Percentiles rank a stretch among this genome's conserved stretches.
phyloP scores from a whole-genome alignment of 2,113 vertebrate species.

The Bettongia penicillata region DNA sequence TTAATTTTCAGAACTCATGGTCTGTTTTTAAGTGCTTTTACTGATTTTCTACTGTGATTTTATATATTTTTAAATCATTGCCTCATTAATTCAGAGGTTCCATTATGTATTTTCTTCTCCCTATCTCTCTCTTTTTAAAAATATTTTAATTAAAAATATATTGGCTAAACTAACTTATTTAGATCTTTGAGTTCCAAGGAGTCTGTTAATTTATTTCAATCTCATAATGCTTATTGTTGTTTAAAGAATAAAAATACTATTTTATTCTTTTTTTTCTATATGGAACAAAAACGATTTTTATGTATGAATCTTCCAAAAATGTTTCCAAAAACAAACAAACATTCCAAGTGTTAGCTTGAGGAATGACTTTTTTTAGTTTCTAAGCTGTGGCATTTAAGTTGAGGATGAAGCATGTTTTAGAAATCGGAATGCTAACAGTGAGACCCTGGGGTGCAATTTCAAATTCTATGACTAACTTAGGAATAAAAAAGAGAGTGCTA shows the following conservation, averaged over 20 bases:
- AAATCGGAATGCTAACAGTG: neutral
- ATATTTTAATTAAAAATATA: neutral
- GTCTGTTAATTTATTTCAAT: neutral
- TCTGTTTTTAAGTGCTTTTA: neutral
- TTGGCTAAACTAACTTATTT: neutral
- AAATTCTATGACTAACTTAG: neutral
- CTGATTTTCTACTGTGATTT: neutral
- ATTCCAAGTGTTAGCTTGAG: neutral
- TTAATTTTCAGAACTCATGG: neutral
- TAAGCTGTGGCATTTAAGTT: neutral
- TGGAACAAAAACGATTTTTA: neutral
- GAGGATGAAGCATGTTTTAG: neutral
- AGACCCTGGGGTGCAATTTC: neutral
- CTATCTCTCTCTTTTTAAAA: neutral
- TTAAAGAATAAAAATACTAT: neutral
- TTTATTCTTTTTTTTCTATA: neutral
- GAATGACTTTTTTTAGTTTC: neutral
- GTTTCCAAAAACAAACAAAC: neutral
- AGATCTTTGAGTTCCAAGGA: neutral
- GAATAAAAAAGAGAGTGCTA: neutral
- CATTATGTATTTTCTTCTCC: neutral
- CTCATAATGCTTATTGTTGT: neutral
- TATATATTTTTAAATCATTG: neutral
- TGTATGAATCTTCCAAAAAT: neutral
- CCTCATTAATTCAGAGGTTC: neutral